Evolutionary conservation across 2,113 vertebrate species (phyloP), one percentile per base, ranked within the genome.

Genomic region (Bucco capensis): DNA sequence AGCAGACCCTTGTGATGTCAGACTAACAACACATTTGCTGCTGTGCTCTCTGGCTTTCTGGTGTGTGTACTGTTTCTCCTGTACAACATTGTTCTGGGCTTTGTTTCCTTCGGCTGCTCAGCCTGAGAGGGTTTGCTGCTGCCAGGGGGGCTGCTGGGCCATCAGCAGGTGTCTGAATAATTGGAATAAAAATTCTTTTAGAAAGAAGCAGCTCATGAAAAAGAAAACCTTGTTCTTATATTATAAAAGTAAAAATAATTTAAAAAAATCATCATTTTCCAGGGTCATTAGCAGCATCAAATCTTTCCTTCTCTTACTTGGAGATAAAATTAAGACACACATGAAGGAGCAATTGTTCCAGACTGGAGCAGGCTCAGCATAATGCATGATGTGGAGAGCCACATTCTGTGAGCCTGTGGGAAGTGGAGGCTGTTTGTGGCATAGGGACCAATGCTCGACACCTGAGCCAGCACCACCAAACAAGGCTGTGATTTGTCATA

Each of bases 161-260:
- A 93, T 50, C 95, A 95, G 95, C 92, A 95, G 94, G 96, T 96
- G 86, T 92, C 95, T 96, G 90, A 96, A 95, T 96, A 96, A 96
- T 97, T 96, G 92, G 93, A 96, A 96, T 89, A 31, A 88, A 92
- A 94, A 86, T 70, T 94, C 75, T 93, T 91, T 83, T 44, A 86
- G 78, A 79, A 81, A 76, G 82, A 86, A 94, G 83, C 38, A 28
- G 74, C 81, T 95, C 70, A 54, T 25, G 82, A 78, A 94, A 92
- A 93, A 83, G 74, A 94, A 96, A 92, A 61, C 27, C 33, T 28
- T 57, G 33, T 71, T 85, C 81, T 91, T 50, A 92, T 49, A 87
- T 91, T 83, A 8, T 83, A 93, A 94, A 88, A 66, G 15, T 53
- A 11, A 51, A 60, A 83, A 69, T n/a, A 83, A 79, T 33, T n/a